Conservation (phyloP, 2,888 invertebrate species). For the Drosophila longiperda region DNA sequence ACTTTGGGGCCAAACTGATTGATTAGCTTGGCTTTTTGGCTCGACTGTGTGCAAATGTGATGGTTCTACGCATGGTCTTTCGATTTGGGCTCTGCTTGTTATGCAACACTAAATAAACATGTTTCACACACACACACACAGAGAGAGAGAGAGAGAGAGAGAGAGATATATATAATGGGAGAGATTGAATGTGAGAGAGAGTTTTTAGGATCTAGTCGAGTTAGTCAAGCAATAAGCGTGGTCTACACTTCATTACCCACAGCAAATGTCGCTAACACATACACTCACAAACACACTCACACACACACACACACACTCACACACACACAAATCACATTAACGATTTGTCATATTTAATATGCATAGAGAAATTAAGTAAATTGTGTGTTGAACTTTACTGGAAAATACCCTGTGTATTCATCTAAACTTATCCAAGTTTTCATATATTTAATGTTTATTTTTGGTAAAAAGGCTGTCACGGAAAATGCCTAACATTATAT, state of each 20-base stretch:
- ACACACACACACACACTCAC: conserved; percentile 11
- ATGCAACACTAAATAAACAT: conserved; percentile 59
- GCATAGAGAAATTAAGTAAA: conserved; percentile 34
- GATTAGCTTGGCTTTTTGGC: conserved; percentile 47
- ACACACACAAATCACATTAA: conserved; percentile 43
- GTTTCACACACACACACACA: not conserved
- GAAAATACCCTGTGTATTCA: conserved; percentile 5
- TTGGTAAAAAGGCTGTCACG: not conserved
- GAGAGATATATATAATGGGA: too few species aligned
- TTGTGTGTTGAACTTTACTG: conserved; percentile 10
- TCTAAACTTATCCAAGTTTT: not conserved
- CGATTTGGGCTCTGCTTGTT: conserved; percentile 32
- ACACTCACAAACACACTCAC: conserved; percentile 1
- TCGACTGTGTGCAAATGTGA: conserved; percentile 2
- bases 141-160: not conserved
- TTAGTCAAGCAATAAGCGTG: conserved; percentile 59
- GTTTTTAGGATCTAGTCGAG: conserved; percentile 11
- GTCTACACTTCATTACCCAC: conserved; percentile 63
- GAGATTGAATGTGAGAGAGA: not conserved
- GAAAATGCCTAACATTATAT: not conserved
- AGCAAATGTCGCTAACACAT: conserved; percentile 36
- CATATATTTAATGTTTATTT: not conserved
- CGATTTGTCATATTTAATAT: conserved; percentile 64
- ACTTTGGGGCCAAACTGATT: conserved; percentile 34
- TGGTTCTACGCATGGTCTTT: conserved; percentile 7